Conservation (phyloP, 2,797 vertebrate species). For the Trachops cirrhosus region DNA sequence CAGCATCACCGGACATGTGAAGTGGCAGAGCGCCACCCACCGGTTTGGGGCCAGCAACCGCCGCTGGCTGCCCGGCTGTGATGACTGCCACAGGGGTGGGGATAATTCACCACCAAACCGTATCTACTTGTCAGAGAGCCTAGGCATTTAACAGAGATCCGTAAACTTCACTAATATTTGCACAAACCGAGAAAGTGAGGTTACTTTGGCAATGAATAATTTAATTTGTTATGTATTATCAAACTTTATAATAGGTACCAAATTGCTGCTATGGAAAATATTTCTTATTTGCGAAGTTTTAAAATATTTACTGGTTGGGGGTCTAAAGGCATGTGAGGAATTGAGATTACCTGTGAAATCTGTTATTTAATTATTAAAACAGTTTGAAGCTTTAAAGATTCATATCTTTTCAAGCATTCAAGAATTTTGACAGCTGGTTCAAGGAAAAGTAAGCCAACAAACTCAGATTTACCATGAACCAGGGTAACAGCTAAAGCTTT, state of each 20-base stretch:
- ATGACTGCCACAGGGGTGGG: conserved; percentile 89
- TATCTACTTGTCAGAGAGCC: conserved; percentile 89
- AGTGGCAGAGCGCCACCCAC: conserved; percentile 86
- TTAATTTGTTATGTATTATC: neutral
- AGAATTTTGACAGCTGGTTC: neutral
- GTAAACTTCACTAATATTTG: neutral
- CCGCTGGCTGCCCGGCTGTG: conserved; percentile 89
- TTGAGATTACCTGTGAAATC: neutral
- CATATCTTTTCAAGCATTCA: neutral
- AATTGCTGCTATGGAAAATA: conserved; percentile 9
- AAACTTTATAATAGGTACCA: neutral
- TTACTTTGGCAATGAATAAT: neutral
- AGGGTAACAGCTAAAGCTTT: neutral
- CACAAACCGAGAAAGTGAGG: conserved; percentile 1
- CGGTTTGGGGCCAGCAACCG: conserved; percentile 87
- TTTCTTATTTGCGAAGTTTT: conserved; percentile 22
- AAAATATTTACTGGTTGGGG: neutral
- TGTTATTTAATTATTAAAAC: conserved; percentile 26
- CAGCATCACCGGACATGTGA: conserved; percentile 89
- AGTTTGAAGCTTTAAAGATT: neutral
- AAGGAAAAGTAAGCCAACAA: conserved; percentile 19
- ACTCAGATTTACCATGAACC: conserved; percentile 17
- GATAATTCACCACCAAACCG: conserved; percentile 90
- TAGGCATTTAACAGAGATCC: conserved; percentile 84
- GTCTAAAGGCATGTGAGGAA: conserved; percentile 1